A percentile compares a stretch with the other conserved stretches of the same genome.
Evolutionary conservation across 2,113 vertebrate genomes (phyloP).

Genomic region (Tonatia bakeri): DNA sequence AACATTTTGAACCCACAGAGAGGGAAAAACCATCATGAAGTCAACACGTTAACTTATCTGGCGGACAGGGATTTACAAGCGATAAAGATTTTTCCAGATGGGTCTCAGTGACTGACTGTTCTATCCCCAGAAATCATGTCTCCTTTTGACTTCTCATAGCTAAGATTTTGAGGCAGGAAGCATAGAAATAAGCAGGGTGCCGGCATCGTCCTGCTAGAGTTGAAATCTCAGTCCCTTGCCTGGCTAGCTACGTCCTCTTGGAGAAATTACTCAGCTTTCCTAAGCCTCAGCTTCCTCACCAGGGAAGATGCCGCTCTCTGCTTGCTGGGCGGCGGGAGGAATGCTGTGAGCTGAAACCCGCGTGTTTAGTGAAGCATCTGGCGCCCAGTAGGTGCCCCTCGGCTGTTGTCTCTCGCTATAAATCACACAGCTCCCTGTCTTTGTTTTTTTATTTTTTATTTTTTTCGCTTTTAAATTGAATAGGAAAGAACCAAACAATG

Average conservation of each 20-base stretch:
- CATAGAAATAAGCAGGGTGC: fast-evolving
- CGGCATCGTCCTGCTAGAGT: too few species aligned
- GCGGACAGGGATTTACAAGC: background rate
- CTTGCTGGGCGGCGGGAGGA: background rate
- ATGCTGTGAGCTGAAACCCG: background rate
- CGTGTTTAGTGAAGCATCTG: background rate
- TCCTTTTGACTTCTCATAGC: background rate
- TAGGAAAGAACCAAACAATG: background rate
- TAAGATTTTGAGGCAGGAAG: background rate
- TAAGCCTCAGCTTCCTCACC: background rate
- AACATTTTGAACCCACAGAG: background rate
- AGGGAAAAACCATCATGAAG: background rate
- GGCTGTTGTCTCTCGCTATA: background rate
- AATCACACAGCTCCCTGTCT: background rate
- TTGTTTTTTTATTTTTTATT: background rate
- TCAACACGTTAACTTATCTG: background rate
- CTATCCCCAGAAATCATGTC: background rate
- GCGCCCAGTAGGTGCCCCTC: background rate
- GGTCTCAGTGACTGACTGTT: fast-evolving
- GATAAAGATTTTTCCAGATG: too few species aligned
- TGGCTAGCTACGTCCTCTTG: background rate
- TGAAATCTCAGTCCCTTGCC: background rate
- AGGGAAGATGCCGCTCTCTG: background rate
- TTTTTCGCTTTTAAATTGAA: background rate
- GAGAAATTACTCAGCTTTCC: background rate